Evolutionary conservation across 2,113 vertebrate species (phyloP), one percentile per base, ranked within the genome.

Genomic region (Cavia aperea): DNA sequence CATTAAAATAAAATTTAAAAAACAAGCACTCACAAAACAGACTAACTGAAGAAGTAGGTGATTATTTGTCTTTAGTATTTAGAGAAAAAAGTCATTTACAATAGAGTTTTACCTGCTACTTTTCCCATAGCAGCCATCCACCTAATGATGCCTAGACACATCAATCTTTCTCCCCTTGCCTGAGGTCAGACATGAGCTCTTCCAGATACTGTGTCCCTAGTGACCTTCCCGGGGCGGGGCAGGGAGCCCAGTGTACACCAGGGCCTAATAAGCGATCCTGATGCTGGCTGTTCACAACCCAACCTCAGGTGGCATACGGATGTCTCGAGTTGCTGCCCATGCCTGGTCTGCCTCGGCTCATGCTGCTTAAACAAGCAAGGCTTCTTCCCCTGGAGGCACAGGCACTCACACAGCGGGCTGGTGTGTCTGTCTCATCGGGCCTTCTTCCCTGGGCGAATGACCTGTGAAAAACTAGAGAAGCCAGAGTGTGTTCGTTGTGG

Each of bases 51-150:
- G 78, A 94, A 94, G 78, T 89, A 92, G 83, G 39, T 58, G 84
- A 89, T 92, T 94, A 84, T 94, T 92, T 92, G 86, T 93, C 68
- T 93, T 95, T 15, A 54, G 89, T 94, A 92, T 88, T 88, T 94
- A 92, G 91, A 92, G 93, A 90, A 56, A 70, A 88, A 58, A 78
- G 85, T 92, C 1, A 56, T 88, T 65, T 87, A 54, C 21, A 0
- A 18, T 15, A 31, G 75, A 51, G 7, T 31, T 49, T 95, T 88
- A 90, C 81, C 54, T 58, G 90, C 85, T 82, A 26, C 90, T 92
- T 94, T 89, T 78, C 82, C 62, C 87, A 70, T 93, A 93, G 72
- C 86, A 92, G 79, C 56, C 60, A 63, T 88, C 84, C 66, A 51
- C 77, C 51, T 94, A 43, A 90, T 83, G 77, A 49, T 81, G 91